Conservation (phyloP, 1,140 invertebrate species). For the Hyphantria cunea region DNA sequence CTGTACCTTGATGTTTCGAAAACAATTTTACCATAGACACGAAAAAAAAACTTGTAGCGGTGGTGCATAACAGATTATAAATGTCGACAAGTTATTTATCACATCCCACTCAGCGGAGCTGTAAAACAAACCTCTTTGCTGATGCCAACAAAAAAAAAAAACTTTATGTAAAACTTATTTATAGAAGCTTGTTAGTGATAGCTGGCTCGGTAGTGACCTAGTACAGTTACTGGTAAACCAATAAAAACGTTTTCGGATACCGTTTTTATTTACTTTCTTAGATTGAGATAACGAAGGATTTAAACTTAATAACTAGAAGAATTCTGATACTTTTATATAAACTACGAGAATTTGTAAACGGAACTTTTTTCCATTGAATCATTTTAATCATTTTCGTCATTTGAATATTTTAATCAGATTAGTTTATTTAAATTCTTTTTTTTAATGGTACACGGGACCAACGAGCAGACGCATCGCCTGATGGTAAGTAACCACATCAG, state of each 20-base stretch:
- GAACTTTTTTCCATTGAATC: no score
- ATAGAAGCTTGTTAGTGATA: conserved; percentile 6
- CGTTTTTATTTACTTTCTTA: no score
- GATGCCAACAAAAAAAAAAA: conserved; percentile 9
- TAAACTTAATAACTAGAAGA: no score
- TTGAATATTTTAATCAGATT: no score
- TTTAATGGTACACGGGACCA: no score
- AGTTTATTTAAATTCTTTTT: no score
- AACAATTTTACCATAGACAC: conserved; percentile 10
- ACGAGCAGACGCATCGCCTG: no score
- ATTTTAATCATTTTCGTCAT: no score
- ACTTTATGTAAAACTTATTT: conserved; percentile 17
- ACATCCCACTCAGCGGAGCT: conserved; percentile 21
- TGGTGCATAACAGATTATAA: conserved; percentile 41
- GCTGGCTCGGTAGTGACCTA: conserved; percentile 21
- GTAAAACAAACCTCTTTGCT: conserved; percentile 34
- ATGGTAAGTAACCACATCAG: no score
- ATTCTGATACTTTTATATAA: no score
- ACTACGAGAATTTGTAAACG: no score
- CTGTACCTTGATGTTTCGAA: conserved; percentile 13
- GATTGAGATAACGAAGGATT: background rate
- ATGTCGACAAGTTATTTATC: conserved; percentile 34
- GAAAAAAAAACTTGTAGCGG: conserved; percentile 29
- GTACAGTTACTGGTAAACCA: background rate
- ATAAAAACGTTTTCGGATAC: no score